Conservation (phyloP, 2,888 invertebrate species). For the Drosophila basisetae region DNA sequence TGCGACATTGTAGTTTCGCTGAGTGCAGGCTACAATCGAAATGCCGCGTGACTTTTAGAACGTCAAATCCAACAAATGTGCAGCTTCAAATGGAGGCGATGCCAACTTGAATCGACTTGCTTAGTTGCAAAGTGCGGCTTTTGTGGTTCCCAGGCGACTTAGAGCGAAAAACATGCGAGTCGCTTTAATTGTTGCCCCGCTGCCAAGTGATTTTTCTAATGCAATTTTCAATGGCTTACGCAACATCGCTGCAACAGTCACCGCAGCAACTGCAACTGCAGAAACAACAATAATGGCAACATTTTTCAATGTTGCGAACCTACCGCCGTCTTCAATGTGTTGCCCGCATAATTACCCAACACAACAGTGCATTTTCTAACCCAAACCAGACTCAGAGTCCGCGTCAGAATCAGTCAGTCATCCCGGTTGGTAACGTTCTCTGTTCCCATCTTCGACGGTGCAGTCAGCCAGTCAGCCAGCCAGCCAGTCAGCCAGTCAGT, state of each 20-base stretch:
- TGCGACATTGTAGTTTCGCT: conserved; percentile 15
- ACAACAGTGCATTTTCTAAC: conserved; percentile 44
- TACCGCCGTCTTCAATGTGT: conserved; percentile 74
- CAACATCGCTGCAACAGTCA: conserved; percentile 50
- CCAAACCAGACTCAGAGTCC: conserved; percentile 37
- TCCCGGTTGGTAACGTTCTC: conserved; percentile 35
- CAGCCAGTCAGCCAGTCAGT: no score
- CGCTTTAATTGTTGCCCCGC: conserved; percentile 77
- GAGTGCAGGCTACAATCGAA: conserved; percentile 45
- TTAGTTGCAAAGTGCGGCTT: conserved; percentile 61
- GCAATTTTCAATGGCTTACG: conserved; percentile 75
- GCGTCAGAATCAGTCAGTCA: conserved; percentile 14
- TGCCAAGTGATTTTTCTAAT: conserved; percentile 77
- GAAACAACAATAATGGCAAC: conserved; percentile 67
- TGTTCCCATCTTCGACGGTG: conserved; percentile 10
- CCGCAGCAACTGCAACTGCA: conserved; percentile 38
- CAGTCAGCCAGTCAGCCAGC: not conserved
- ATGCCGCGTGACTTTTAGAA: conserved; percentile 65
- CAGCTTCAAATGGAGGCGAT: conserved; percentile 56
- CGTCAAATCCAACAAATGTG: conserved; percentile 60
- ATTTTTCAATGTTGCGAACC: conserved; percentile 64
- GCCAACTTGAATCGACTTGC: conserved; percentile 41
- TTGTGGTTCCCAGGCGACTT: conserved; percentile 77
- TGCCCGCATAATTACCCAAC: conserved; percentile 73
- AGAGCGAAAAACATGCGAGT: conserved; percentile 72